phyloP scores from a whole-genome alignment of 2,797 vertebrate genomes.

The Rhinoraja longicauda region DNA sequence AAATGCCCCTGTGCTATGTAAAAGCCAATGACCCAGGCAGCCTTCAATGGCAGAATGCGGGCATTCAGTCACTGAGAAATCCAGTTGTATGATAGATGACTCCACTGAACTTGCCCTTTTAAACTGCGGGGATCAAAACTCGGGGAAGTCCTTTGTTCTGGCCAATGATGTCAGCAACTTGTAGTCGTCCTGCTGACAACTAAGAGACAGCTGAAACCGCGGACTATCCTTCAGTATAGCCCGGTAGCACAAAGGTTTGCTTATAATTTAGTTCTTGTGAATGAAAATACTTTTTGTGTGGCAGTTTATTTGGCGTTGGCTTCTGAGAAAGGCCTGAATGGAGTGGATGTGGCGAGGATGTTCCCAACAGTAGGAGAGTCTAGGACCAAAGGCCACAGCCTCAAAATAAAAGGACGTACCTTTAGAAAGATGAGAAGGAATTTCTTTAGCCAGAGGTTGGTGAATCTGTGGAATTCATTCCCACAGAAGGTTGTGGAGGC shows the following conservation, averaged over 20 bases:
- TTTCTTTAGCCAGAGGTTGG: too few relatives aligned
- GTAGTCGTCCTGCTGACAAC: conserved; percentile 38
- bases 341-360: too few relatives aligned
- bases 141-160: conserved; percentile 45
- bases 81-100: conserved; percentile 42
- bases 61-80: conserved; percentile 42
- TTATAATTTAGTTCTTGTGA: conserved; percentile 47
- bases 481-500: too few relatives aligned
- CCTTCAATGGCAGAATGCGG: conserved; percentile 42
- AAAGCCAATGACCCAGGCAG: conserved; percentile 42
- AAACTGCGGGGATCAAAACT: conserved; percentile 38
- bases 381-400: too few relatives aligned
- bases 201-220: conserved; percentile 41
- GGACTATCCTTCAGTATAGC: conserved; percentile 41
- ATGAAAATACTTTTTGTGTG: conserved; percentile 50
- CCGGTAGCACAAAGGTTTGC: conserved; percentile 56
- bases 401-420: too few relatives aligned
- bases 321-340: conserved; percentile 31
- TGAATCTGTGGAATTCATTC: too few relatives aligned
- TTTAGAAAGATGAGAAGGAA: too few relatives aligned
- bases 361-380: too few relatives aligned
- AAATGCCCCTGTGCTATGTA: conserved; percentile 23
- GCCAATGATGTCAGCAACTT: conserved; percentile 36
- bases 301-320: conserved; percentile 51
- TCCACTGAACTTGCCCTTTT: conserved; percentile 43